phyloP scores from a whole-genome alignment of 37 sponge, comb jelly and placozoan genomes.

The Ianthella basta region DNA sequence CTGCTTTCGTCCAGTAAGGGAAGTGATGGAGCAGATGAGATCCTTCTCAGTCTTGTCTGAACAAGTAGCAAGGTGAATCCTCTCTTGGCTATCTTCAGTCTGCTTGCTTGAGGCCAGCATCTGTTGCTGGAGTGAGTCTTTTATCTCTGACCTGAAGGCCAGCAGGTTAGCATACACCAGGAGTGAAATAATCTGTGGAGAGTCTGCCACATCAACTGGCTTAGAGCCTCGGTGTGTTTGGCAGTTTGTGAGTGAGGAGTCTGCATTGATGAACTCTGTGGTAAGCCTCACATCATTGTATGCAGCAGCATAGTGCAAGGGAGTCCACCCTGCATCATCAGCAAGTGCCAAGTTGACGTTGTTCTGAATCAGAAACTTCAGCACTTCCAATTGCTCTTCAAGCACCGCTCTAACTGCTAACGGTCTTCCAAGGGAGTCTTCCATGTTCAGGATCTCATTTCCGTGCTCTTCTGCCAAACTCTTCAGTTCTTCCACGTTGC shows the following conservation, averaged over 20 bases:
- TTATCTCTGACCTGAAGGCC: not conserved
- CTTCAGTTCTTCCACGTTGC: constrained; percentile 3
- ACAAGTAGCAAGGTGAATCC: not conserved
- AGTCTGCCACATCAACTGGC: constrained; percentile 18
- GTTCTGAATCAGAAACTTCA: not conserved
- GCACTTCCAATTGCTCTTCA: not conserved
- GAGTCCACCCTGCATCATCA: constrained; percentile 24
- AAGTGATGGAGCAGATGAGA: not conserved
- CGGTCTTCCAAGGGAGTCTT: not conserved
- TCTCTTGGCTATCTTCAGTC: not conserved
- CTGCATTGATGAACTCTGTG: not conserved
- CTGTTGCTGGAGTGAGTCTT: not conserved
- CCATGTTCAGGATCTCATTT: constrained; percentile 4
- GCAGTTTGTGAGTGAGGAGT: not conserved
- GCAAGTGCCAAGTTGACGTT: not conserved
- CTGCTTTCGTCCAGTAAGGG: not conserved
- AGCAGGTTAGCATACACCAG: constrained; percentile 12
- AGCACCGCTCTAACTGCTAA: constrained; percentile 10
- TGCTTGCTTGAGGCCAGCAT: not conserved
- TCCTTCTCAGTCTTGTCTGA: not conserved
- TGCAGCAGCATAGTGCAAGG: not conserved
- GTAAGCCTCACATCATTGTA: constrained; percentile 1
- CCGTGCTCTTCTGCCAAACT: not conserved
- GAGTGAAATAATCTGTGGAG: constrained; percentile 11
- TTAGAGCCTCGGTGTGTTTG: not conserved